A percentile compares a stretch with the other conserved stretches of the same genome.
Conservation (phyloP, 2,888 invertebrate genomes). For the Agonopterix alstromeriana region DNA sequence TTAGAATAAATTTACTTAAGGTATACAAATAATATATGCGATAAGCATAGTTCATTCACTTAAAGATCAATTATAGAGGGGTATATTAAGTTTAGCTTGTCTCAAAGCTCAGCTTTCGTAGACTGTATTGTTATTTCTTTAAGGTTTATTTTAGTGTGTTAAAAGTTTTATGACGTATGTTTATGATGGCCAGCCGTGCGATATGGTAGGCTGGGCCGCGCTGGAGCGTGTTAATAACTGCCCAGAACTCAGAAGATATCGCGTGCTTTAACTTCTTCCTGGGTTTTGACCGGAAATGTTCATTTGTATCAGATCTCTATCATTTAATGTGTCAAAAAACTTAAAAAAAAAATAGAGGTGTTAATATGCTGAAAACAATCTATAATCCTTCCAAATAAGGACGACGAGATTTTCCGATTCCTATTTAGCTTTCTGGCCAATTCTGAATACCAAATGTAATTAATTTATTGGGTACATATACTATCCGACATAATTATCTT, state of each 20-base stretch:
- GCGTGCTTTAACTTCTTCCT: conserved; percentile 43
- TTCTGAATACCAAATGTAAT: no score
- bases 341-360: no score
- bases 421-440: no score
- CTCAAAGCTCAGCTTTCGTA: conserved; percentile 11
- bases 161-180: conserved; percentile 27
- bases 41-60: conserved; percentile 60
- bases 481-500: no score
- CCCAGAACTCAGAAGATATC: conserved; percentile 27
- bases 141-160: conserved; percentile 19
- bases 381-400: no score
- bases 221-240: conserved; percentile 56
- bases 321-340: no score
- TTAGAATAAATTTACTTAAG: conserved; percentile 35
- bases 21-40: conserved; percentile 39
- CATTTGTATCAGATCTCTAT: background rate
- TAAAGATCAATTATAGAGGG: conserved; percentile 48
- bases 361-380: no score
- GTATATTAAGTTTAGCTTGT: conserved; percentile 15
- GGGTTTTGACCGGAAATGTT: conserved; percentile 37
- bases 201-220: conserved; percentile 63
- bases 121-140: conserved; percentile 20
- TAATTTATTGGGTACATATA: no score
- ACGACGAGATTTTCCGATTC: no score
- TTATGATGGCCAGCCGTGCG: conserved; percentile 49